A percentile compares a stretch with the other conserved stretches of the same genome.
Evolutionary conservation across 2,797 vertebrate species (phyloP).

Genomic region (Malacoraja senta): DNA sequence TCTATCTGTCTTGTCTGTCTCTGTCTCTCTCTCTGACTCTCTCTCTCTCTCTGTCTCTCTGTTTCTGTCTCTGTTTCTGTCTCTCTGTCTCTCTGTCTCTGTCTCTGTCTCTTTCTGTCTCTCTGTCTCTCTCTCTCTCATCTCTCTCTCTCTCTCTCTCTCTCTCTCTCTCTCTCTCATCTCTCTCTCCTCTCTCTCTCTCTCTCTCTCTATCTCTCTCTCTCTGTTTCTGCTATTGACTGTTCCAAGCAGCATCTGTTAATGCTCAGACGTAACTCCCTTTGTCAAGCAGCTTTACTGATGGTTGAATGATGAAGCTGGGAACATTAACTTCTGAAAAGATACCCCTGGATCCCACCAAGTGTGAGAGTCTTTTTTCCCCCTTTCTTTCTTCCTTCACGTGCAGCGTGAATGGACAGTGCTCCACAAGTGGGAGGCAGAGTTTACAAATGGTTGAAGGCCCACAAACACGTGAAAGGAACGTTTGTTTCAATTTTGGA

Average conservation of each 20-base stretch:
- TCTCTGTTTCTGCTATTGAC: too few relatives aligned
- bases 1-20: too few relatives aligned
- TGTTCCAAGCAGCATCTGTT: not conserved
- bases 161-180: too few relatives aligned
- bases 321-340: conserved; percentile 29
- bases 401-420: not conserved
- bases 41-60: too few relatives aligned
- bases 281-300: not conserved
- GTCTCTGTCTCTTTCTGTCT: too few relatives aligned
- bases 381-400: not conserved
- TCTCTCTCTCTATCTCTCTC: too few relatives aligned
- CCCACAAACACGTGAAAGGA: not conserved
- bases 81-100: too few relatives aligned
- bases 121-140: too few relatives aligned
- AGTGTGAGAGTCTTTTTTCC: not conserved
- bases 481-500: not conserved
- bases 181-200: too few relatives aligned
- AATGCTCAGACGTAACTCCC: not conserved
- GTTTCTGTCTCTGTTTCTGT: too few relatives aligned
- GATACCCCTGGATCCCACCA: not conserved
- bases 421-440: not conserved
- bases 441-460: conserved; percentile 2
- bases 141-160: too few relatives aligned
- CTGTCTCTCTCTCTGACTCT: too few relatives aligned
- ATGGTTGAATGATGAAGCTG: conserved; percentile 27